These are phyloP conservation scores for Montipora sp. DNA, from an alignment of 64 coral and sea anemone genomes.

Conservation along the genomic window DNA sequence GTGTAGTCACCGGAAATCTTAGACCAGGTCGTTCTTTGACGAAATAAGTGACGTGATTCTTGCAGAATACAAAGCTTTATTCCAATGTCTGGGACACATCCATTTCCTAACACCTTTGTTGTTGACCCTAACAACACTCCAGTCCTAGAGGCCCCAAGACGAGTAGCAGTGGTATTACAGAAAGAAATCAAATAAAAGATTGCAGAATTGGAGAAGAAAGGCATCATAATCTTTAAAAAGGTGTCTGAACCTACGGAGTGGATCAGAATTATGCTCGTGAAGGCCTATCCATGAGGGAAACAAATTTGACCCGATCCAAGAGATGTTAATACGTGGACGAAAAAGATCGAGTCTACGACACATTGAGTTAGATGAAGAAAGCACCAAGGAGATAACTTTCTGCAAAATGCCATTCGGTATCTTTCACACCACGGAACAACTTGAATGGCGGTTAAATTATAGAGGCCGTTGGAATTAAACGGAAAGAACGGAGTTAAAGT, in stretches of 20 bases:
- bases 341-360: constrained; percentile 58
- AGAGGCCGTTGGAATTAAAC: too few species aligned
- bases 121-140: constrained; percentile 17
- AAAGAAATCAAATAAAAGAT: constrained; percentile 58
- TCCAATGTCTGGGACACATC: constrained; percentile 52
- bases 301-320: constrained; percentile 63
- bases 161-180: constrained; percentile 20
- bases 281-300: constrained; percentile 4
- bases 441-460: neutral
- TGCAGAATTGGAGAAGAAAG: constrained; percentile 24
- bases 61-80: constrained; percentile 40
- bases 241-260: constrained; percentile 12
- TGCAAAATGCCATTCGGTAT: constrained; percentile 63
- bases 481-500: constrained; percentile 44
- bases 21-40: neutral
- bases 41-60: constrained; percentile 11
- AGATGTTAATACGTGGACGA: constrained; percentile 64
- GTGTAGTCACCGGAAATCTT: neutral
- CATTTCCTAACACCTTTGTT: neutral
- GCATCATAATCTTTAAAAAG: constrained; percentile 7
- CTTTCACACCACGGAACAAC: constrained; percentile 12
- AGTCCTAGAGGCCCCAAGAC: constrained; percentile 38
- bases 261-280: constrained; percentile 62
- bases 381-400: constrained; percentile 32
- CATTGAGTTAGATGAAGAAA: constrained; percentile 35